Percentiles rank a stretch among this genome's conserved stretches.
phyloP scores from a whole-genome alignment of 2,797 vertebrate genomes.

The Aphelocoma californica region DNA sequence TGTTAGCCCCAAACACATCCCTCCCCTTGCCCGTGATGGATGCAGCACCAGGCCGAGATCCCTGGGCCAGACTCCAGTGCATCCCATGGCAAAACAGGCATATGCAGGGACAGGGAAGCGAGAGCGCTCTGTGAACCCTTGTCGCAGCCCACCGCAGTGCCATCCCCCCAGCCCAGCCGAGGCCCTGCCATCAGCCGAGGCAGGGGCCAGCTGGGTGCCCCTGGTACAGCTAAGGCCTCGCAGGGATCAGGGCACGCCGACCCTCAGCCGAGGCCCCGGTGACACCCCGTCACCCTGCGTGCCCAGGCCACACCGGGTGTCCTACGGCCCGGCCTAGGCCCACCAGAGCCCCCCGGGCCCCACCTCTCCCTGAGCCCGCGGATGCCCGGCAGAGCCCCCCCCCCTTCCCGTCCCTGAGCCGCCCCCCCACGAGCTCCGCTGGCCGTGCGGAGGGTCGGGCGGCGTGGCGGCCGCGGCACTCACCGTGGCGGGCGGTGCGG shows the following conservation, averaged over 20 bases:
- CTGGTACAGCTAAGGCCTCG: background rate
- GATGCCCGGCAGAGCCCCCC: background rate
- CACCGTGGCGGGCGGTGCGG: background rate
- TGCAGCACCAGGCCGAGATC: background rate
- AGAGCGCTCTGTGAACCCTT: background rate
- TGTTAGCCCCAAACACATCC: background rate
- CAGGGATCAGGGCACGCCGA: background rate
- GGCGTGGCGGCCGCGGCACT: background rate
- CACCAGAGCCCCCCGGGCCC: background rate
- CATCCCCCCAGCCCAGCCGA: background rate
- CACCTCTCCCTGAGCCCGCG: background rate
- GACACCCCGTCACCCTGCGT: background rate
- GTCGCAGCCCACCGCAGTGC: background rate
- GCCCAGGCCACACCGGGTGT: background rate
- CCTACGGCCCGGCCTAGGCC: background rate
- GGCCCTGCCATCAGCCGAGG: background rate
- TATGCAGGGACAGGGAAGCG: no score
- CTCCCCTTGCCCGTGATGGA: accelerated
- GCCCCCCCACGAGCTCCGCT: background rate
- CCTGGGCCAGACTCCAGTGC: accelerated
- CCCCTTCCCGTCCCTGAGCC: background rate
- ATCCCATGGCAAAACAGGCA: background rate
- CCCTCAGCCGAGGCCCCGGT: background rate
- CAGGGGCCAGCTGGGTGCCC: background rate
- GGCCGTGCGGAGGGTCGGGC: no score